Evolutionary conservation across 2,888 invertebrate genomes (phyloP), one percentile per base, ranked within the genome.

Genomic region (Idaea aversata): DNA sequence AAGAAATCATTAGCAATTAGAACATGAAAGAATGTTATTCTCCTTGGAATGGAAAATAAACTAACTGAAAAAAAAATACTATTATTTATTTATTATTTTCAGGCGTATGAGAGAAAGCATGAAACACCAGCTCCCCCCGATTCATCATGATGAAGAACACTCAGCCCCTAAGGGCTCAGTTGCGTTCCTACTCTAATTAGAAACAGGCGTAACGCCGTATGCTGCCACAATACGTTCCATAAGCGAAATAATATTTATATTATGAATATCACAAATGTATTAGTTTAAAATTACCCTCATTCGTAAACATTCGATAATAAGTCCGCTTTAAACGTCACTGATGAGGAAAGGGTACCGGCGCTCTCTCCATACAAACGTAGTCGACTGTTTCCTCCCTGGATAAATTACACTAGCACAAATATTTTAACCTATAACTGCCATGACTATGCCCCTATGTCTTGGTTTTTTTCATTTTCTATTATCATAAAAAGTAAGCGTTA

Each of bases 21-120:
- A 25, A 25, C 25, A 25, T 25, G 25, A 25, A 25, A 25, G 25
- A 25, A 1, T 25, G 3, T 10, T 59, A 6, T 61, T 47, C 6
- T 64, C 36, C 35, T 36, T 60, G 35, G 4, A 36, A 13, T 36
- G 25, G 25, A 25, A 2, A 25, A 25, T 25, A 25, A 25, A 25
- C n/a, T n/a, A n/a, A n/a, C n/a, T n/a, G n/a, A n/a, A n/a, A n/a
- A n/a, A n/a, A n/a, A n/a, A n/a, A n/a, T n/a, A n/a, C n/a, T n/a
- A n/a, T n/a, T n/a, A n/a, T n/a, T 34, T 59, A 63, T 63, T 64
- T 60, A 67, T 66, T 73, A 66, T 71, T 47, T 86, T 61, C 85
- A 92, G 91, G 87, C 88, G 5, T 92, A 88, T 72, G 86, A 87
- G 68, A 81, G 76, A 66, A 87, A 84, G 69, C 76, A 78, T 57